Conservation (phyloP, 2,113 vertebrate genomes). For the Zeus faber region DNA sequence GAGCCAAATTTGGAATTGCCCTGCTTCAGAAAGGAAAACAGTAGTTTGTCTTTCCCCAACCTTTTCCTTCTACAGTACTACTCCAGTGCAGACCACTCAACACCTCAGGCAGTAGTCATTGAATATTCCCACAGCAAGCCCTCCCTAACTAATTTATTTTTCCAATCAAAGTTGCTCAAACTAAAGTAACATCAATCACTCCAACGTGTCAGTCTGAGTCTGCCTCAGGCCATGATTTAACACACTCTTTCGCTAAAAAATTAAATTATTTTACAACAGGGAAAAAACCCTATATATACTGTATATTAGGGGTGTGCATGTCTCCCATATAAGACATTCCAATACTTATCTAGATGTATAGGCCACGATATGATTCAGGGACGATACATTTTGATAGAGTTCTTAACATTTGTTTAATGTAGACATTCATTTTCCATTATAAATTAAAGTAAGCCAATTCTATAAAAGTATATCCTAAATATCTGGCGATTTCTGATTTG, state of each 20-base stretch:
- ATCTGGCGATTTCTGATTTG: too few relatives aligned
- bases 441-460: too few relatives aligned
- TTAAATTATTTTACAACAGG: constrained; percentile 31
- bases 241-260: constrained; percentile 47
- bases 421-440: too few relatives aligned
- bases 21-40: not conserved
- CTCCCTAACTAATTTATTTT: constrained; percentile 40
- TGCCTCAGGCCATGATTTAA: constrained; percentile 42
- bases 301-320: too few relatives aligned
- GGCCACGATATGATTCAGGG: too few relatives aligned
- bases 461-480: too few relatives aligned
- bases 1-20: constrained; percentile 8
- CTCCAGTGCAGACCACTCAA: constrained; percentile 15
- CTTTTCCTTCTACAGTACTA: constrained; percentile 15
- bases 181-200: constrained; percentile 57
- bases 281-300: constrained; percentile 6
- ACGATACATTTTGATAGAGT: too few relatives aligned
- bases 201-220: constrained; percentile 41
- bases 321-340: not conserved
- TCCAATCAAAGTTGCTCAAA: constrained; percentile 45
- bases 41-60: constrained; percentile 18
- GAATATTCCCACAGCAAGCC: constrained; percentile 11
- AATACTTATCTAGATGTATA: too few relatives aligned
- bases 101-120: constrained; percentile 39
- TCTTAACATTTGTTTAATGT: too few relatives aligned